These are phyloP conservation scores for Salticus scenicus DNA, from an alignment of 2,888 invertebrate species.

Conservation along the genomic window DNA sequence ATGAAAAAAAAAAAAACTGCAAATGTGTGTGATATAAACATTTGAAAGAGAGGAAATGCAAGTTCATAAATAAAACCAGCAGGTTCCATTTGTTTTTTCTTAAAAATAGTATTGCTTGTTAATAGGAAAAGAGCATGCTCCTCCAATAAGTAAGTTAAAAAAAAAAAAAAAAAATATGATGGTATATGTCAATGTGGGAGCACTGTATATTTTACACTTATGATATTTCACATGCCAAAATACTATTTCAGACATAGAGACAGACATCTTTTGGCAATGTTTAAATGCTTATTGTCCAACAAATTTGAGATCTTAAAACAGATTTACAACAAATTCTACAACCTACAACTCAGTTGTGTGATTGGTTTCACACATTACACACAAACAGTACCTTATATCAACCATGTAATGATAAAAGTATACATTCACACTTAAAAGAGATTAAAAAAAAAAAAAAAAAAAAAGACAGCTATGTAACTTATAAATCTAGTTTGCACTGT, in stretches of 20 bases:
- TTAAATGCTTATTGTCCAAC: not conserved
- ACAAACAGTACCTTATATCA: not conserved
- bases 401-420: not conserved
- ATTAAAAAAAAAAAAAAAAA: no score
- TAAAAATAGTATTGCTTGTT: no score
- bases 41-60: not conserved
- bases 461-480: not conserved
- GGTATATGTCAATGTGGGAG: no score
- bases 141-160: no score
- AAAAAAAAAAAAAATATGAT: no score
- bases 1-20: not conserved
- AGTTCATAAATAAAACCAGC: not conserved
- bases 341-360: not conserved
- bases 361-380: not conserved
- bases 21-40: not conserved
- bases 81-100: no score
- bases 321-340: not conserved
- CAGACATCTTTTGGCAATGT: not conserved
- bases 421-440: not conserved
- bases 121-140: no score
- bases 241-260: no score
- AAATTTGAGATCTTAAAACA: conserved; percentile 10
- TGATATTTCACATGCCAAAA: no score
- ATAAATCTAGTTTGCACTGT: not conserved
- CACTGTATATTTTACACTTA: no score